A percentile compares a stretch with the other conserved stretches of the same genome.
Evolutionary conservation across 2,888 invertebrate genomes (phyloP).

Genomic region (Tetragonisca angustula): DNA sequence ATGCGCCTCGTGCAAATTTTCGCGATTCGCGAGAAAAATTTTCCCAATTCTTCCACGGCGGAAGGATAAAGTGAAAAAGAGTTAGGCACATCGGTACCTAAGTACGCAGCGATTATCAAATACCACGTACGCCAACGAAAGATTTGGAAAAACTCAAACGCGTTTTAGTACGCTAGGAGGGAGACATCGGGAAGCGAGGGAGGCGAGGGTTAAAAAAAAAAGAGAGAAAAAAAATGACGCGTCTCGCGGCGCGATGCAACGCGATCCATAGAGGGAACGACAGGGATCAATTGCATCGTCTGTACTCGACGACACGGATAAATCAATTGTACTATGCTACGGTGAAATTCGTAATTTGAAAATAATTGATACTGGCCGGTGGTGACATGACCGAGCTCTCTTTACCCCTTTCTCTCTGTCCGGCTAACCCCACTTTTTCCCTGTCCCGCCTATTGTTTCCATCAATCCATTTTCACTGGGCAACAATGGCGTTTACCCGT

Average conservation of each 20-base stretch:
- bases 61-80: too few relatives aligned
- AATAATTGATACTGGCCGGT: slow-evolving; percentile 67
- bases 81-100: too few relatives aligned
- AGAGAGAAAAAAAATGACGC: not conserved
- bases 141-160: not conserved
- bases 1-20: not conserved
- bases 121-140: not conserved
- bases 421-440: slow-evolving; percentile 11
- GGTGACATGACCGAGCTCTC: slow-evolving; percentile 55
- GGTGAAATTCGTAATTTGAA: slow-evolving; percentile 70
- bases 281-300: slow-evolving; percentile 47
- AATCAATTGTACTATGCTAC: slow-evolving; percentile 63
- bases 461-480: slow-evolving; percentile 65
- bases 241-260: not conserved
- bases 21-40: not conserved
- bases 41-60: too few relatives aligned
- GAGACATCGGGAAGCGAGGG: not conserved
- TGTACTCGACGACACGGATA: slow-evolving; percentile 57
- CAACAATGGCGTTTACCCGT: slow-evolving; percentile 65
- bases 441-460: slow-evolving; percentile 58
- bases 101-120: not conserved
- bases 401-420: slow-evolving; percentile 39
- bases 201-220: not conserved
- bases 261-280: slow-evolving; percentile 3
- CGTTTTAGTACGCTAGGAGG: not conserved